phyloP scores from a whole-genome alignment of 2,888 invertebrate genomes.

The Clepsis dumicolana region DNA sequence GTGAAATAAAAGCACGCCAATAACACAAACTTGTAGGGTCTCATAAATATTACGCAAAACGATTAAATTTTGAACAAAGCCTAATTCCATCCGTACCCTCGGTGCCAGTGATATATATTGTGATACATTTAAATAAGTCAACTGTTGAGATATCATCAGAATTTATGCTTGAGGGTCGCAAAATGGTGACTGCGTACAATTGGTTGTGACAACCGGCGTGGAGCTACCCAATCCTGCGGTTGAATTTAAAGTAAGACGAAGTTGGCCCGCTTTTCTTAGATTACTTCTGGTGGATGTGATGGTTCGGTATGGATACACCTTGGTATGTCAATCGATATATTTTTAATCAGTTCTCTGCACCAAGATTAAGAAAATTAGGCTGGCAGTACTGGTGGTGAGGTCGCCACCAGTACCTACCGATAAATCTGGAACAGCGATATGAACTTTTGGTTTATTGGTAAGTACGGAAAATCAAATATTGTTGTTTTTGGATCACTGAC shows the following conservation, averaged over 20 bases:
- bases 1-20: not conserved
- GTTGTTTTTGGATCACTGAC: no score
- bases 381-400: not conserved
- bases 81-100: constrained; percentile 39
- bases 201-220: constrained; percentile 69
- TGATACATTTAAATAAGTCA: constrained; percentile 65
- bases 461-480: no score
- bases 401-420: not conserved
- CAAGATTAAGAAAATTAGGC: no score
- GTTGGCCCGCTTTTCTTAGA: constrained; percentile 13
- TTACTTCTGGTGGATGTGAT: no score
- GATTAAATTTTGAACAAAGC: constrained; percentile 29
- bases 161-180: constrained; percentile 68
- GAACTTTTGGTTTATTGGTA: not conserved
- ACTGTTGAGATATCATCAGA: constrained; percentile 68
- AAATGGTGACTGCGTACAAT: constrained; percentile 63
- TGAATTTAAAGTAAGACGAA: constrained; percentile 40
- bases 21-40: not conserved
- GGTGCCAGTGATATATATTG: constrained; percentile 47
- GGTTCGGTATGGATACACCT: no score
- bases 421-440: not conserved
- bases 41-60: not conserved
- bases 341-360: no score
- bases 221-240: constrained; percentile 53
- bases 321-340: no score